Conservation (phyloP, 2,888 invertebrate species). For the Meiosimyza decipiens region DNA sequence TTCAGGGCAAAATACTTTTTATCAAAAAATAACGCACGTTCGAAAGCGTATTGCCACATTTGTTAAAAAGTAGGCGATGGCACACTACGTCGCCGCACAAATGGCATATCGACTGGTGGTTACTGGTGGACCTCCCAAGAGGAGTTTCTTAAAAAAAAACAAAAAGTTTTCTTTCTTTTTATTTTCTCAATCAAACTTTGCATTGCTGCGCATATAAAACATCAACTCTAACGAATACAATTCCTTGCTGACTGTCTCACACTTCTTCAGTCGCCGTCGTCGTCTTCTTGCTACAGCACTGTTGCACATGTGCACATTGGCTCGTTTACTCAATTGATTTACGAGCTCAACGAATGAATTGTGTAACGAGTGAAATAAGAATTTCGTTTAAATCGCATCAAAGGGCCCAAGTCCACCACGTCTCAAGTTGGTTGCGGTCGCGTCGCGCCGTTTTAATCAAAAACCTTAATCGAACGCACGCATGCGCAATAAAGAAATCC, state of each 20-base stretch:
- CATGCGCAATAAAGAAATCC: constrained; percentile 59
- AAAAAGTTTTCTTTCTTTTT: background rate
- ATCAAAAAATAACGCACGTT: too few species aligned
- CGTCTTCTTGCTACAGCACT: constrained; percentile 17
- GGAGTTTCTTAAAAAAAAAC: background rate
- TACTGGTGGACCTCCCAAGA: constrained; percentile 8
- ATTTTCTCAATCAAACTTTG: constrained; percentile 3
- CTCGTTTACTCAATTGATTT: constrained; percentile 59
- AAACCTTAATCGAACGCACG: constrained; percentile 62
- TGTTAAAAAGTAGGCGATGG: too few species aligned
- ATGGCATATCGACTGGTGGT: too few species aligned
- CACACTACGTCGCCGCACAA: too few species aligned
- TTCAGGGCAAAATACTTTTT: too few species aligned
- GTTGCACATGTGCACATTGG: constrained; percentile 37
- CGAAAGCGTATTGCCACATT: too few species aligned
- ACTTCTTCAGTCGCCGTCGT: too few species aligned
- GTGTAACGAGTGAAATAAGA: constrained; percentile 55
- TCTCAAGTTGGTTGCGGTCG: constrained; percentile 29
- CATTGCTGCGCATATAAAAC: constrained; percentile 25
- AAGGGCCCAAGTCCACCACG: constrained; percentile 8
- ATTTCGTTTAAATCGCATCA: constrained; percentile 24
- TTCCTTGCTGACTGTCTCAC: too few species aligned
- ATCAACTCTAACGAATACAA: too few species aligned
- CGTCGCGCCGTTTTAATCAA: constrained; percentile 58
- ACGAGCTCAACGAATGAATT: constrained; percentile 60